phyloP scores from a whole-genome alignment of 2,797 vertebrate species.

The Sparus aurata region DNA sequence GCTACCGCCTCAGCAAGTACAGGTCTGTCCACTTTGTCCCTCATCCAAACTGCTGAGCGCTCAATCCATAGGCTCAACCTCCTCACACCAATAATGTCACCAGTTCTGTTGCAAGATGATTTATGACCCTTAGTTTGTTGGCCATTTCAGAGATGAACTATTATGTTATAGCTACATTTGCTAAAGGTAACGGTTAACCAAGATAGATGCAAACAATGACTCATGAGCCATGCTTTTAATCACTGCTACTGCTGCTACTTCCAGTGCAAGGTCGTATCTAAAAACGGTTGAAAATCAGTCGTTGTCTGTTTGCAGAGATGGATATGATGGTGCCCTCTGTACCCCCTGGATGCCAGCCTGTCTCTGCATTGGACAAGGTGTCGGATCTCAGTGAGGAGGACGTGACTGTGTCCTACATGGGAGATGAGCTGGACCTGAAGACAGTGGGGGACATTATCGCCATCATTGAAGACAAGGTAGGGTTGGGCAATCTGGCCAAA shows the following conservation, averaged over 20 bases:
- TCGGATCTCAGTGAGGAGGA: slow-evolving; percentile 91
- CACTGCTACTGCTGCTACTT: background rate
- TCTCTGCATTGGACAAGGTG: slow-evolving; percentile 87
- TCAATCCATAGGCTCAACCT: background rate
- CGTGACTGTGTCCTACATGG: slow-evolving; percentile 93
- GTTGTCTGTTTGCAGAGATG: slow-evolving; percentile 84
- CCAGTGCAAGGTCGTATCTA: background rate
- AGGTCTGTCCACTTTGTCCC: slow-evolving; percentile 69
- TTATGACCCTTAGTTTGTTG: background rate
- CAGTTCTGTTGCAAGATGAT: background rate
- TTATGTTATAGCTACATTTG: background rate
- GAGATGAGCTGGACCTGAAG: slow-evolving; percentile 95
- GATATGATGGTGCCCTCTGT: slow-evolving; percentile 77
- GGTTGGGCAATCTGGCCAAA: no score
- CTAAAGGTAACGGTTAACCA: background rate
- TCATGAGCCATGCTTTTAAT: background rate
- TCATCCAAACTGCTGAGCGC: background rate
- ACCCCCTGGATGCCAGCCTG: slow-evolving; percentile 60
- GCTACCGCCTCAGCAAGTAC: slow-evolving; percentile 72
- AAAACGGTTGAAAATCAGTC: slow-evolving; percentile 4
- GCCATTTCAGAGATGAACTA: background rate
- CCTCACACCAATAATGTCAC: background rate
- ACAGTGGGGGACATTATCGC: slow-evolving; percentile 98
- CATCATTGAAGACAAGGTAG: slow-evolving; percentile 97
- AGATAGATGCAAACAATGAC: background rate